These are phyloP conservation scores for Erythrocercus mccallii DNA, from an alignment of 2,113 vertebrate genomes.

Conservation along the genomic window DNA sequence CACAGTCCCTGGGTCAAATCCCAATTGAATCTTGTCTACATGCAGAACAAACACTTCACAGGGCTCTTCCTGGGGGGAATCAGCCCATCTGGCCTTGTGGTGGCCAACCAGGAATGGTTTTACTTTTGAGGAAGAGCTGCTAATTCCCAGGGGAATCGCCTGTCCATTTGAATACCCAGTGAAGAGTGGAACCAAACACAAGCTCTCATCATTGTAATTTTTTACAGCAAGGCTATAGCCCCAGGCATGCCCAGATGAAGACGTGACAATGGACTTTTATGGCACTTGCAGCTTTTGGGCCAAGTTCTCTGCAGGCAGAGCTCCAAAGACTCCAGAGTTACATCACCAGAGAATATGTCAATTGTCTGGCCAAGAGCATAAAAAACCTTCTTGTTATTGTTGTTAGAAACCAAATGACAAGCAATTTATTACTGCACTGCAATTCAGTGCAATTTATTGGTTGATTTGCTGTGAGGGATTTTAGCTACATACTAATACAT, in stretches of 20 bases:
- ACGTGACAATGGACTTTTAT: neutral
- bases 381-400: neutral
- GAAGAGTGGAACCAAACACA: neutral
- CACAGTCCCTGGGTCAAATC: neutral
- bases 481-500: slow-evolving; percentile 35
- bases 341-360: neutral
- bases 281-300: neutral
- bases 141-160: neutral
- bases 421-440: slow-evolving; percentile 50
- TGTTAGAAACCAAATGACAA: slow-evolving; percentile 42
- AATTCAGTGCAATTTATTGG: slow-evolving; percentile 60
- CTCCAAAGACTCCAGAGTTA: slow-evolving; percentile 31
- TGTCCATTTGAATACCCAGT: neutral
- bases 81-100: neutral
- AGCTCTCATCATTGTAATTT: neutral
- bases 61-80: neutral
- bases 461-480: slow-evolving; percentile 61
- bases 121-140: neutral
- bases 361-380: slow-evolving; percentile 37
- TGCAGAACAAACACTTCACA: neutral
- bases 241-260: neutral
- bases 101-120: neutral
- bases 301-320: slow-evolving; percentile 3
- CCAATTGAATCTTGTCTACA: neutral
- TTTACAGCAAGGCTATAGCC: neutral